Conservation (phyloP, 2,113 vertebrate species). For the Lipotes vexillifer region DNA sequence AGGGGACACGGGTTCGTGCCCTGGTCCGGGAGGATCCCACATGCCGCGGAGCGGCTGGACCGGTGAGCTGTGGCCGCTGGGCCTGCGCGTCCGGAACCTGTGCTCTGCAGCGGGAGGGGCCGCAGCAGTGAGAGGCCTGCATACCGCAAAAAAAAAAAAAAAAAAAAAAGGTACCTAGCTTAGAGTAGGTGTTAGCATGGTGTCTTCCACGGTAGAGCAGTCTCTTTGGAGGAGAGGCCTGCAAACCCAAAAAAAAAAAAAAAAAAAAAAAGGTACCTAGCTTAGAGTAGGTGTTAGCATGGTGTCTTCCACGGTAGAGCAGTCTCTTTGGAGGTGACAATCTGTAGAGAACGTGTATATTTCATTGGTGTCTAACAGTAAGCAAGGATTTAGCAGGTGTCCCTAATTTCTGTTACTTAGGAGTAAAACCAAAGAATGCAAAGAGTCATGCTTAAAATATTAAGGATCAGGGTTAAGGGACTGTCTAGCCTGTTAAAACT, state of each 20-base stretch:
- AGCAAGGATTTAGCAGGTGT: not conserved
- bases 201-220: not conserved
- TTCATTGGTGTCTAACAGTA: not conserved
- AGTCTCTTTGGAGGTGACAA: not conserved
- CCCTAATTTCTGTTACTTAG: not conserved
- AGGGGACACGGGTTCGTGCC: too few species aligned
- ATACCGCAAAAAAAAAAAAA: too few species aligned
- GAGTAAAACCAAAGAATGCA: not conserved
- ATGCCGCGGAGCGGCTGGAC: too few species aligned
- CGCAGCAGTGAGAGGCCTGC: too few species aligned
- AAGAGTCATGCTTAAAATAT: not conserved
- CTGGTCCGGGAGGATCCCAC: too few species aligned
- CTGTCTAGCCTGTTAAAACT: not conserved
- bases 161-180: not conserved
- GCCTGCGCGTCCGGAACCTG: too few species aligned
- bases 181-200: not conserved
- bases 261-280: not conserved
- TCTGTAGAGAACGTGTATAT: not conserved
- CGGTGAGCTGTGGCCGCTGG: too few species aligned
- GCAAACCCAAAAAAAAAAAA: too few species aligned
- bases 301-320: not conserved
- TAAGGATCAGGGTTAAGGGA: not conserved
- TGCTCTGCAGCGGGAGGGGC: too few species aligned
- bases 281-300: not conserved
- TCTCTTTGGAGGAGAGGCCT: not conserved